Base-by-base conservation (phyloP, 2,797 vertebrate genomes). In the Semotilus atromaculatus region DNA sequence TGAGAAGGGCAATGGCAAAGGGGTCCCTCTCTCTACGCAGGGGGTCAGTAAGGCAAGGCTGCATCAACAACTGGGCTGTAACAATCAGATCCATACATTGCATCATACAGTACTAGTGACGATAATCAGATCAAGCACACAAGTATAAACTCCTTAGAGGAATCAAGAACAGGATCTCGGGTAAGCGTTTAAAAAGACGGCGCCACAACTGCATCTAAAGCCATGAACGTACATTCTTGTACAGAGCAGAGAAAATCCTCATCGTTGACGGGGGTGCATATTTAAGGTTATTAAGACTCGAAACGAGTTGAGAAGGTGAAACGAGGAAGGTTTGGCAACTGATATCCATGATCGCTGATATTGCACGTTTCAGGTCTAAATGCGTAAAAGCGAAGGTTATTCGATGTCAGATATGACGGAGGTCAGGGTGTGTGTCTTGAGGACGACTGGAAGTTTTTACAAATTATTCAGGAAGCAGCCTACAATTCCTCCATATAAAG, bases 11-110 rank as follows among this genome's bases (percentile, higher is more conserved):
- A 86, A 91, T 90, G 91, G 91, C 90, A 86, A 91, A 92, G 91
- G 93, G 93, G 92, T 93, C 95, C 94, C 92, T 95, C 92, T 93
- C 92, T 93, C 92, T 94, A 94, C 92, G 91, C 94, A 94, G 93
- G 93, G 94, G 91, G 93, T 92, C 93, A 89, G 90, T 95, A 96
- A 96, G 94, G 94, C 94, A 95, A 95, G 94, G 94, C 95, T 95
- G 94, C 93, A 94, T 95, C 90, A 93, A 95, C 93, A 94, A 94
- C 87, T 92, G 93, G 93, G 93, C 91, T 93, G 92, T 90, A 94
- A 95, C 94, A 94, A 94, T 93, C 89, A 93, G 91, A 89, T 91
- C 89, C 90, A 93, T 82, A 92, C 91, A 91, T 91, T 88, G 90
- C 89, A 91, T 92, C 89, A 92, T 91, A 92, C 93, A 92, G 91